A percentile compares a stretch with the other conserved stretches of the same genome.
phyloP scores from a whole-genome alignment of 2,797 vertebrate genomes.

The Lemur catta region DNA sequence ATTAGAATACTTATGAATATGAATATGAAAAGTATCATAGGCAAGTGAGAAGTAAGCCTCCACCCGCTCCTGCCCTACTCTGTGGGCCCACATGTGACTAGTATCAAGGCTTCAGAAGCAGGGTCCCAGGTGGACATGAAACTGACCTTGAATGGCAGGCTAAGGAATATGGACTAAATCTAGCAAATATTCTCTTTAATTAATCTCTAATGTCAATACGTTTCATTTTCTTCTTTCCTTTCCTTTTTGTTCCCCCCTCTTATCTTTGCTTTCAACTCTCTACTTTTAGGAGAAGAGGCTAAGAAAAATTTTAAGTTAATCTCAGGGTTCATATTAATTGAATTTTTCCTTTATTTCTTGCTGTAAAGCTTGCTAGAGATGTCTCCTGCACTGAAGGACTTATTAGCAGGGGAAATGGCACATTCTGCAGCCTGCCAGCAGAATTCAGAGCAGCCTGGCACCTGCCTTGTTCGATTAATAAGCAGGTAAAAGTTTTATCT shows the following conservation, averaged over 20 bases:
- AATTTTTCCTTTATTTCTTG: constrained; percentile 53
- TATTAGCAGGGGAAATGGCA: constrained; percentile 55
- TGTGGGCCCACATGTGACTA: neutral
- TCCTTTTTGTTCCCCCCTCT: neutral
- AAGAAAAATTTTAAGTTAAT: constrained; percentile 39
- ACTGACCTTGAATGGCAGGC: neutral
- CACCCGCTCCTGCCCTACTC: neutral
- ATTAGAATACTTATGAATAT: neutral
- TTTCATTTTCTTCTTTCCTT: neutral
- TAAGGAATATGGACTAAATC: neutral
- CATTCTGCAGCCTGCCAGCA: constrained; percentile 50
- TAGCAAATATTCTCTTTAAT: neutral
- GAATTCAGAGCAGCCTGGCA: constrained; percentile 63
- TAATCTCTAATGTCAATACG: neutral
- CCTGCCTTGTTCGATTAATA: constrained; percentile 58
- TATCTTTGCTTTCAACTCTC: neutral
- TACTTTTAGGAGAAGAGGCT: neutral
- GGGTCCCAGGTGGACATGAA: neutral
- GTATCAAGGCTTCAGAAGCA: neutral
- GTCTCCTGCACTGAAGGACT: constrained; percentile 37
- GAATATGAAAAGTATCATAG: neutral
- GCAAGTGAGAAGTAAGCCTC: neutral
- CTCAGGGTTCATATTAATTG: constrained; percentile 53
- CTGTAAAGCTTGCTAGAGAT: constrained; percentile 23
- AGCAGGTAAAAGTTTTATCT: constrained; percentile 29